phyloP scores from a whole-genome alignment of 2,797 vertebrate genomes.

The Onychomys torridus region DNA sequence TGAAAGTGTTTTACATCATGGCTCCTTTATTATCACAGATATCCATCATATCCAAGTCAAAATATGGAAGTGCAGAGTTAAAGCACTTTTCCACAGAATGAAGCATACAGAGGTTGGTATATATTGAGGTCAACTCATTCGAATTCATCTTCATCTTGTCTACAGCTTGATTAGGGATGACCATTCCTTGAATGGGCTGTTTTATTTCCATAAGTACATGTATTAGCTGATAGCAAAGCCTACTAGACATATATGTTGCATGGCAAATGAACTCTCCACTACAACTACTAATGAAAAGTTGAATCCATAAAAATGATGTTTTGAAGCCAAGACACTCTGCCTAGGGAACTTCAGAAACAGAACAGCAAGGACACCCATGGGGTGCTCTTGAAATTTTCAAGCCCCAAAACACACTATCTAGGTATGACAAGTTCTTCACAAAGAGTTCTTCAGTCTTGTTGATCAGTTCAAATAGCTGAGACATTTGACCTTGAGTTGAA shows the following conservation, averaged over 20 bases:
- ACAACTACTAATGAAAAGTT: neutral
- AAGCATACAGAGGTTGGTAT: neutral
- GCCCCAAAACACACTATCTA: neutral
- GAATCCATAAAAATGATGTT: neutral
- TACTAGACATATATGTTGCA: neutral
- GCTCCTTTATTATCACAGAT: neutral
- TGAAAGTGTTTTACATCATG: neutral
- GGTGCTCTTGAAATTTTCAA: neutral
- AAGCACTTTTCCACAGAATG: neutral
- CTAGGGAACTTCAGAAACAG: neutral
- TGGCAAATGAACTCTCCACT: neutral
- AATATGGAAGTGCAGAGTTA: neutral
- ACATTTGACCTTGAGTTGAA: neutral
- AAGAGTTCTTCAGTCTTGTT: too few relatives aligned
- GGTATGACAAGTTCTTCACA: neutral
- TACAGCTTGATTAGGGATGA: neutral
- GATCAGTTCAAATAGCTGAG: neutral
- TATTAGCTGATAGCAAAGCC: neutral
- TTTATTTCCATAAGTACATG: neutral
- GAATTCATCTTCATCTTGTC: neutral
- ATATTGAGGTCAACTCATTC: neutral
- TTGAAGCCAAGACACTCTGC: neutral
- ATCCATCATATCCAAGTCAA: neutral
- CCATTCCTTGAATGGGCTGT: neutral
- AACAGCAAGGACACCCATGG: neutral